Conservation (phyloP, 2,113 vertebrate genomes). For the Galemys pyrenaicus region DNA sequence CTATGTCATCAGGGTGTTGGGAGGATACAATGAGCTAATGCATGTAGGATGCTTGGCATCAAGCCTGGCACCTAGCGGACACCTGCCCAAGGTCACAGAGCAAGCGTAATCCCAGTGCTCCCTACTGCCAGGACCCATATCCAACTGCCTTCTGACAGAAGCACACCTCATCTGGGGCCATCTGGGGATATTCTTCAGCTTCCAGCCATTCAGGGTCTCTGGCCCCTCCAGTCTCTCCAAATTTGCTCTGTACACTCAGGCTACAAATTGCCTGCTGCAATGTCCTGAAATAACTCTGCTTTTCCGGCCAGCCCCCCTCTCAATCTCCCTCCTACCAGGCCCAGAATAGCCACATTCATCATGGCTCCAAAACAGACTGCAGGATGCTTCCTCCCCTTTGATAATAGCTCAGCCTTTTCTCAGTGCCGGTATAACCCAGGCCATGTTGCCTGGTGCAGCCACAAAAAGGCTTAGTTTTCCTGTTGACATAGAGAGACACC, state of each 20-base stretch:
- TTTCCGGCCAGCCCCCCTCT: conserved; percentile 60
- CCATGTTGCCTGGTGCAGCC: background rate
- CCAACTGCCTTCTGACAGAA: background rate
- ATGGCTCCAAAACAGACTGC: conserved; percentile 36
- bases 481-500: background rate
- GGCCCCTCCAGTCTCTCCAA: conserved; percentile 19
- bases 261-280: conserved; percentile 50
- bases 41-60: background rate
- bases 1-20: background rate
- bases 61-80: background rate
- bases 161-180: background rate
- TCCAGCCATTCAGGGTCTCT: background rate
- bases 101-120: background rate
- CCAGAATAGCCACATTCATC: conserved; percentile 73
- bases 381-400: conserved; percentile 62
- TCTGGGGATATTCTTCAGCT: background rate
- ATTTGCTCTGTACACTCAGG: background rate
- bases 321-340: conserved; percentile 64
- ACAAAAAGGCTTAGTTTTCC: background rate
- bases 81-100: background rate
- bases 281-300: conserved; percentile 75
- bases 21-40: background rate
- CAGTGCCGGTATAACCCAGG: background rate
- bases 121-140: background rate
- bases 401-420: conserved; percentile 51